Conservation (phyloP, 2,888 invertebrate species). For the Junonia oenone region DNA sequence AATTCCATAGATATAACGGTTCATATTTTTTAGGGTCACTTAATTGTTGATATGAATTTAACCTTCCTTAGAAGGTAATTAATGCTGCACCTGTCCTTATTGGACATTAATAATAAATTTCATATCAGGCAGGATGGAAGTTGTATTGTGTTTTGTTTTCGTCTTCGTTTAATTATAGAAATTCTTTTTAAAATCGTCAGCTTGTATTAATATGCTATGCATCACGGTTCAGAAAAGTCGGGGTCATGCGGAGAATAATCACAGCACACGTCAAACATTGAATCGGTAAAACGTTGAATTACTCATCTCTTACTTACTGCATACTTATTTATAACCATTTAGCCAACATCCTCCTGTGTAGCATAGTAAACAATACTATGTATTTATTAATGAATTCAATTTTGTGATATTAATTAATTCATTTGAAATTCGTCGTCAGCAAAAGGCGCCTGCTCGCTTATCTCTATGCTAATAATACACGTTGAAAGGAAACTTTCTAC, state of each 20-base stretch:
- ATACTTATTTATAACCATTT: conserved; percentile 30
- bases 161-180: not conserved
- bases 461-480: not conserved
- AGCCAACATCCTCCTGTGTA: not conserved
- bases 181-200: not conserved
- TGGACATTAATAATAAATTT: not conserved
- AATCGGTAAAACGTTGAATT: conserved; percentile 19
- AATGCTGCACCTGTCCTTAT: not conserved
- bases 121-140: no score
- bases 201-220: not conserved
- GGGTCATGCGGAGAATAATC: conserved; percentile 15
- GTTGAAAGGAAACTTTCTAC: not conserved
- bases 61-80: not conserved
- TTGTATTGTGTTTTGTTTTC: no score
- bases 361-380: conserved; percentile 5
- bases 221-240: conserved; percentile 6
- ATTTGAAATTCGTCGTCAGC: conserved; percentile 3
- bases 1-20: no score
- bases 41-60: not conserved
- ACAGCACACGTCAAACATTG: conserved; percentile 1
- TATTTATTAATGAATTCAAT: not conserved
- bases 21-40: not conserved
- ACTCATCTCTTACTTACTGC: conserved; percentile 31
- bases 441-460: not conserved
- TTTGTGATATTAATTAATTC: conserved; percentile 4